Conservation (phyloP, 2,113 vertebrate species). For the Cichladusa arquata region DNA sequence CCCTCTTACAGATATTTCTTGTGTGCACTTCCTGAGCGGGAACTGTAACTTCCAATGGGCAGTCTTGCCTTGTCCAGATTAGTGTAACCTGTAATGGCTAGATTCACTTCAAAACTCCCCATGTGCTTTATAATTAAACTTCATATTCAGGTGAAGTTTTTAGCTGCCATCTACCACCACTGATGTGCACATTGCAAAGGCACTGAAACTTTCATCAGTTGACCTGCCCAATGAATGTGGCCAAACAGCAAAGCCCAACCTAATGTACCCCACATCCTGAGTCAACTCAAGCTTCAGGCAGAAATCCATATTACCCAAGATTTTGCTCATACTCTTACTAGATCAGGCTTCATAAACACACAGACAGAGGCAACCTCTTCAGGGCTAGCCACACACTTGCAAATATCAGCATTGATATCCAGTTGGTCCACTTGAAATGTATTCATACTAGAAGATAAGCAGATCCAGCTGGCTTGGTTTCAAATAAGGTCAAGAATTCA, state of each 20-base stretch:
- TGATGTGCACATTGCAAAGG: fast-evolving
- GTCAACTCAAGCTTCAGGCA: background rate
- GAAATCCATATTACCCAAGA: background rate
- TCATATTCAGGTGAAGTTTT: background rate
- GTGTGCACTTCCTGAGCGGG: background rate
- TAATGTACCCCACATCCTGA: background rate
- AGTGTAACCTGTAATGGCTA: background rate
- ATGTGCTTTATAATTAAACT: background rate
- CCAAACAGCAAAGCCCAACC: background rate
- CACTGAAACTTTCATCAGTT: background rate
- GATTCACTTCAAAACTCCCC: background rate
- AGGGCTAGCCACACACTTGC: background rate
- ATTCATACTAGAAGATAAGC: background rate
- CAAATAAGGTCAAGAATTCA: background rate
- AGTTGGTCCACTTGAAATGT: background rate
- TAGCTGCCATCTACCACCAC: background rate
- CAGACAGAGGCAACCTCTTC: background rate
- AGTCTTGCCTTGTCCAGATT: background rate
- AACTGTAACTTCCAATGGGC: background rate
- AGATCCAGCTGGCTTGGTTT: background rate
- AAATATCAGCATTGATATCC: background rate
- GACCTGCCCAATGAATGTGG: fast-evolving
- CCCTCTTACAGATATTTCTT: background rate
- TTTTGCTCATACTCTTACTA: background rate
- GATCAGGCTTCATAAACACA: background rate